Base-by-base conservation (phyloP, 2,113 vertebrate genomes). In the Gulo gulo region DNA sequence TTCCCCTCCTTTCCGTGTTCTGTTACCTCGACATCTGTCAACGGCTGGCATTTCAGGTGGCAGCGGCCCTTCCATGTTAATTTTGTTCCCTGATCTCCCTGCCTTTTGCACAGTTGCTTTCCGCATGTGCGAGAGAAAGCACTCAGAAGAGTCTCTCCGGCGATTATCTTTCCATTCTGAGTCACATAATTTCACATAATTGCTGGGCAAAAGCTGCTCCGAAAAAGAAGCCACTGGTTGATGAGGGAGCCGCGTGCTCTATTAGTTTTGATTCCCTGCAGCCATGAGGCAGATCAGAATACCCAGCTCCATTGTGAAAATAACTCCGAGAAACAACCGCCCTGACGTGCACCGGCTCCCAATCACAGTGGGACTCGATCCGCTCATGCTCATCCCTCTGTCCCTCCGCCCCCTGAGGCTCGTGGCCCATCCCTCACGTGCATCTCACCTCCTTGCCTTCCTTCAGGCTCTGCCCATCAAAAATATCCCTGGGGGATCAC, bases 181-280 rank as follows among this genome's bases (percentile, higher is more conserved):
- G 95, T 80, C 74, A 96, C 90, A 23, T 95, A 92, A 98, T 97
- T 95, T 52, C 71, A 91, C 50, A 39, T 98, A 98, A 99, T 98
- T 97, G 98, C 76, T 87, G 97, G 88, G 79, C 69, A 96, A 97
- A 79, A 92, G 96, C 95, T 88, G 16, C 6, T 9, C 15, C 80
- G 96, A 97, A 97, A 98, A 95, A 98, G 88, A 96, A 31, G 94
- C 63, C 96, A 74, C 71, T 85, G 95, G 98, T 67, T 97, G 98
- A 94, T 50, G 96, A 63, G 71, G 93, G 26, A 95, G 96, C 91
- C 91, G 80, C 95, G 91, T 0, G 57, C 29, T 90, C 0, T 26
- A 94, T 94, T 63, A 65, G 81, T 95, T 95, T 83, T 42, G 73
- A 90, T 55, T 82, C 92, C 52, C 50, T 0, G 24, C 31, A 80